These are phyloP conservation scores for Gryllus longicercus DNA, from an alignment of 2,888 invertebrate genomes.

Conservation along the genomic window DNA sequence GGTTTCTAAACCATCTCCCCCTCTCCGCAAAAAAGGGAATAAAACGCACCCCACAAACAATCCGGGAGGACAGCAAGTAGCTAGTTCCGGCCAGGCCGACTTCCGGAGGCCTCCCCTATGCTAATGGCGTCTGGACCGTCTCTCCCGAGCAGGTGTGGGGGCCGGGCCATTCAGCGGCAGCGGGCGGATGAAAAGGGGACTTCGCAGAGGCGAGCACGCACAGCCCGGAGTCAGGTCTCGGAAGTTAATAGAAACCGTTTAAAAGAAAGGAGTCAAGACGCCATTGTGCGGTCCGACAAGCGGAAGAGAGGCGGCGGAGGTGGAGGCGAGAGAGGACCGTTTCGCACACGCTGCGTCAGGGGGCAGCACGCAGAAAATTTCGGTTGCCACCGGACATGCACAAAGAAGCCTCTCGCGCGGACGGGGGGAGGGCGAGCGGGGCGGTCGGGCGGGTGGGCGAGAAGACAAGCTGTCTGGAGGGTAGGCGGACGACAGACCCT, in stretches of 20 bases:
- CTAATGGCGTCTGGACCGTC: constrained; percentile 4
- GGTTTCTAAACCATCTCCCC: background rate
- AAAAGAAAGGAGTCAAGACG: constrained; percentile 17
- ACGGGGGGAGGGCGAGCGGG: background rate
- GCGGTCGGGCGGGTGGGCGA: background rate
- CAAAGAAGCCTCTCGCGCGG: too few relatives aligned
- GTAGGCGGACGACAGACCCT: background rate
- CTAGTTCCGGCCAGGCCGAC: background rate
- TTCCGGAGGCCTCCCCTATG: background rate
- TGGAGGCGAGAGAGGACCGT: background rate
- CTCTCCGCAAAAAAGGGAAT: background rate
- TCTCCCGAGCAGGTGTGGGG: background rate
- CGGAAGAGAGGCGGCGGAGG: background rate
- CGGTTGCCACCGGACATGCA: background rate
- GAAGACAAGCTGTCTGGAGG: background rate
- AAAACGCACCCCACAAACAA: background rate
- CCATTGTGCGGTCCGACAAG: background rate
- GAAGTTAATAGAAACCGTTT: constrained; percentile 17
- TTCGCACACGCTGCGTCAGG: too few relatives aligned
- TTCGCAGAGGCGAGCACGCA: background rate
- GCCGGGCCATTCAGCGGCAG: background rate
- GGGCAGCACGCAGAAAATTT: background rate
- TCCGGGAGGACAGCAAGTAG: constrained; percentile 4
- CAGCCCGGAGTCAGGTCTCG: background rate
- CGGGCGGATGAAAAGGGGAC: background rate